Evolutionary conservation across 2,113 vertebrate genomes (phyloP).

Genomic region (Copsychus sechellarum): DNA sequence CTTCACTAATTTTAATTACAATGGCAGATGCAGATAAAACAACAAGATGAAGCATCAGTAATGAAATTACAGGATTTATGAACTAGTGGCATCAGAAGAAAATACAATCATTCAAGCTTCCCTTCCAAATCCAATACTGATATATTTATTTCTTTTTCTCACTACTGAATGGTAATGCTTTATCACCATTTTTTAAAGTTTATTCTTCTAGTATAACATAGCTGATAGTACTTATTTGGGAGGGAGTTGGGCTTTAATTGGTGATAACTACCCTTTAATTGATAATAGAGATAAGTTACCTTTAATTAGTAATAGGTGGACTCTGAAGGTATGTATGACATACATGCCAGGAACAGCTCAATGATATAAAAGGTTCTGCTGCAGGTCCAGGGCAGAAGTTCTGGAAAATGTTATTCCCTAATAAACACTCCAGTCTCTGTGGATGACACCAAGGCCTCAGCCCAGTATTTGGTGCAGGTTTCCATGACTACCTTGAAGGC

Average conservation of each 20-base stretch:
- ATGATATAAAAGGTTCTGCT: not conserved
- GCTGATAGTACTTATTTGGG: not conserved
- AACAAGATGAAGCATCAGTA: not conserved
- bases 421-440: not conserved
- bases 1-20: not conserved
- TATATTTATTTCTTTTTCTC: not conserved
- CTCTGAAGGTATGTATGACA: not conserved
- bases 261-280: not conserved
- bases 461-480: conserved; percentile 11
- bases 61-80: not conserved
- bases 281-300: not conserved
- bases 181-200: not conserved
- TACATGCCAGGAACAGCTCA: not conserved
- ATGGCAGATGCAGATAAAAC: not conserved
- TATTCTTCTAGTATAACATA: not conserved
- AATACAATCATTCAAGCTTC: not conserved
- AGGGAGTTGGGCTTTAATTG: not conserved
- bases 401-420: not conserved
- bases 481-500: conserved; percentile 24
- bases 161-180: not conserved
- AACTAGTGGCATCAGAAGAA: not conserved
- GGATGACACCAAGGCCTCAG: not conserved
- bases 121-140: not conserved
- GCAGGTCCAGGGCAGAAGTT: not conserved
- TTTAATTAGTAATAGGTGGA: not conserved